Evolutionary conservation across 2,797 vertebrate genomes (phyloP), one percentile per base, ranked within the genome.

Genomic region (Leptodactylus fallax): DNA sequence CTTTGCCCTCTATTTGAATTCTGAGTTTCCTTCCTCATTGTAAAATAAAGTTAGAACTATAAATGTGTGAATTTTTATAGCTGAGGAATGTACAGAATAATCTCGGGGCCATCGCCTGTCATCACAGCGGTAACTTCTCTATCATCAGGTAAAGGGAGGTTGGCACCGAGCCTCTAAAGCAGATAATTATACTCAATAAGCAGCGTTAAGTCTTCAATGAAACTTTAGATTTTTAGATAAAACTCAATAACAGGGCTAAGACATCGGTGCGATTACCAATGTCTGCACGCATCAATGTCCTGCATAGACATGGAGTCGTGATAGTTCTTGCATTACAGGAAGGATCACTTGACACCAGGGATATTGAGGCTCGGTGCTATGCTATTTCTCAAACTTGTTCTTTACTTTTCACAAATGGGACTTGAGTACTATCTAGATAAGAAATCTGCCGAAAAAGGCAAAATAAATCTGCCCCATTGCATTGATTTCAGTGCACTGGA

Each of bases 101-200:
- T 69, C 2, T 27, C 16, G 27, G 25, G 36, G 67, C 9, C 27
- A 3, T 36, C 6, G 67, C 0, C 67, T 69, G 36, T 69, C 67
- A 69, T 36, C 27, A 16, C 67, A 13, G n/a, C 63, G 0, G n/a
- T 12, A 69, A 6, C 67, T 36, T 36, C 25, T 69, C 67, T 36
- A 16, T 69, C 67, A 69, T 69, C 67, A 36, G 67, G 25, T 36
- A 69, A 36, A 23, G 63, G 27, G 67, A 27, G 12, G 27, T 36
- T 69, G 67, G 67, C 67, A 69, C 25, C 67, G 23, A 36, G 67
- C 25, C 23, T 27, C 7, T 25, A 6, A 12, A 25, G 11, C 25
- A 27, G 67, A 69, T 69, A 69, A 69, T 69, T 69, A 69, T 69
- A 14, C 63, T 25, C n/a, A 25, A 67, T 67, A 14, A 67, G 63